phyloP scores from a whole-genome alignment of 35 echinoderm and acorn worm species.

The Patiria miniata region DNA sequence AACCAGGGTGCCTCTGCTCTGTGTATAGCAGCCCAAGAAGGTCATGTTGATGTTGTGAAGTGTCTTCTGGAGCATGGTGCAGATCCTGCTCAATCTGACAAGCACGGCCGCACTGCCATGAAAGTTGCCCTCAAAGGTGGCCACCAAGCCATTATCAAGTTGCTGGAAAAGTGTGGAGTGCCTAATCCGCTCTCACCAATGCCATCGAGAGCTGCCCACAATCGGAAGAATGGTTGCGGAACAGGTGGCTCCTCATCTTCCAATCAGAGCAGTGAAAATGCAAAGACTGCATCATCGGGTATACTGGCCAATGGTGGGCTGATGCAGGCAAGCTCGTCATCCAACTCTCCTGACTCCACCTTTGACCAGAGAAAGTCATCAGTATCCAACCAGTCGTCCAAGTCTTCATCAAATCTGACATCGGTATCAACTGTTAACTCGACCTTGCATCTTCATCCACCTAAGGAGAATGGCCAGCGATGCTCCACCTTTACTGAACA shows the following conservation, averaged over 20 bases:
- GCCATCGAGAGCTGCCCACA: slow-evolving; percentile 69
- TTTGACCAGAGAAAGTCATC: slow-evolving; percentile 88
- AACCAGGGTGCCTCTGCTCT: slow-evolving; percentile 98
- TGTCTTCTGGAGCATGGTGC: slow-evolving; percentile 87
- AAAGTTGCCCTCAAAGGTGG: slow-evolving; percentile 93
- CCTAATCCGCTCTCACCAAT: slow-evolving; percentile 66
- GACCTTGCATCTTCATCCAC: slow-evolving; percentile 57
- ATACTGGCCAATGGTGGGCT: slow-evolving; percentile 71
- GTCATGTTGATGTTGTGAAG: slow-evolving; percentile 88
- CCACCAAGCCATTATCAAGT: slow-evolving; percentile 79
- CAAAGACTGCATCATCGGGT: slow-evolving; percentile 53
- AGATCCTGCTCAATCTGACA: slow-evolving; percentile 95
- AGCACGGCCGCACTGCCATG: slow-evolving; percentile 95
- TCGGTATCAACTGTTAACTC: slow-evolving; percentile 83
- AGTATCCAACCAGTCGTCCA: slow-evolving; percentile 68
- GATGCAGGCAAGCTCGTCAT: slow-evolving; percentile 75
- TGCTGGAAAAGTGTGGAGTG: slow-evolving; percentile 88
- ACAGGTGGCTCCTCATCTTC: slow-evolving; percentile 44
- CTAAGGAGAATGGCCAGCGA: slow-evolving; percentile 32
- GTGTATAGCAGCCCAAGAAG: slow-evolving; percentile 97
- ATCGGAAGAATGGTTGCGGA: slow-evolving; percentile 50
- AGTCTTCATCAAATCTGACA: slow-evolving; percentile 96
- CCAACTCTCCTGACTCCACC: slow-evolving; percentile 93
- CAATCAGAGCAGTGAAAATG: slow-evolving; percentile 40
- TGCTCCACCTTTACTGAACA: slow-evolving; percentile 83